Base-by-base conservation (phyloP, 2,888 invertebrate species). In the Ormyrus labotus region DNA sequence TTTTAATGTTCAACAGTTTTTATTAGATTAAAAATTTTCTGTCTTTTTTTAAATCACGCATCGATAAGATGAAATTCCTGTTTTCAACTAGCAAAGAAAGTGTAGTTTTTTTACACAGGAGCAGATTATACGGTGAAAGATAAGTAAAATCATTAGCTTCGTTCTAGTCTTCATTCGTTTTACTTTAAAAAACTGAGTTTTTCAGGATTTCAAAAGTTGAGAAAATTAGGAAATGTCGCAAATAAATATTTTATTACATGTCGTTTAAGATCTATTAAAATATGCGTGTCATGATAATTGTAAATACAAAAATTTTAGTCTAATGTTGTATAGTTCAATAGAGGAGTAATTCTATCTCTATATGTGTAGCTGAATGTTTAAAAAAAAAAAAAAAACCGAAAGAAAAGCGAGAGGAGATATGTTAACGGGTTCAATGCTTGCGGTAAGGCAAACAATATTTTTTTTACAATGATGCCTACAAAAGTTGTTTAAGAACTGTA, bases 271-370 rank as follows among this genome's bases (percentile, higher is more conserved):
- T 64, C 64, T 67, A 53, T 82, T 72, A 82, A 71, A 79, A 81
- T 81, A 82, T 83, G 79, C 79, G 83, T 84, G 84, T 85, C 84
- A 84, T 85, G 84, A 86, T 85, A 83, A 86, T 85, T 89, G 88
- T 88, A 89, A 85, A 89, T 89, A 88, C 71, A 72, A 81, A 84
- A 75, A 68, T 65, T 68, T 73, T 82, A 83, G 75, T 65, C 63
- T 70, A 81, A 77, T 78, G 63, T 83, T 84, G 71, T 79, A 76
- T 83, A 83, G 69, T 77, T 58, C 75, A 72, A 70, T 83, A 81
- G 76, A 45, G 65, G 51, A 80, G 71, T 81, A 77, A 80, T 80
- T 81, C 73, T 83, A 80, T 81, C 80, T 78, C 75, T 82, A 57
- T 81, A 79, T 80, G 67, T 78, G 57, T 79, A 68, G 72, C 55